Evolutionary conservation across 2,888 invertebrate species (phyloP), one percentile per base, ranked within the genome.

Genomic region (Drosophila suboccidentalis): DNA sequence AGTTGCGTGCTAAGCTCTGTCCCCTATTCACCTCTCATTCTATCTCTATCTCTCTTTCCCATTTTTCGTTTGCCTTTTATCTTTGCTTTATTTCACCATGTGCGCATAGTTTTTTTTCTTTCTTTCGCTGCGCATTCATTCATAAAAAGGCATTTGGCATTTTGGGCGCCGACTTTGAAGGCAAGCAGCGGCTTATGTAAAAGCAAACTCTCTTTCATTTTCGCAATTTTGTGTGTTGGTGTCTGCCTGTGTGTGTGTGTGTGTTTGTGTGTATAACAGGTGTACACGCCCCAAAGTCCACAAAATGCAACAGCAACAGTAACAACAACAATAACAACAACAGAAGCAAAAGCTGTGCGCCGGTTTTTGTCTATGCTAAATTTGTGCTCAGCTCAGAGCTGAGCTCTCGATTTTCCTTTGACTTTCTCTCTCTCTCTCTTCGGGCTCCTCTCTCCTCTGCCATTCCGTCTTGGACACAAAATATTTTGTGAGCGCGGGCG

Each of bases 131-230:
- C 77, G 87, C 70, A 75, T 83, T 89, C 83, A 83, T 83, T 83
- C 83, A 83, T 89, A 89, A 83, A 89, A 89, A 26, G 62, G 46
- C 63, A 65, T 80, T 82, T 65, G 85, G 64, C 51, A 44, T 63
- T 75, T 77, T 71, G 39, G 60, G 70, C 47, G 38, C 46, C 22
- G 55, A 61, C 55, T 66, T 61, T 54, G 60, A 58, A 44, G 64
- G 63, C 57, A 49, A 43, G 46, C 59, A 41, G 49, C 80, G 66
- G 89, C 86, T 86, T 82, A 73, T 71, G 57, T 86, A 83, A 83
- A 80, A 59, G 54, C 53, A 71, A 83, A 75, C 89, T 82, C 89
- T 89, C 78, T 89, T 87, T 83, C 78, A 70, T 66, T 85, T 85
- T 76, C 43, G 59, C 70, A 78, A 68, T 78, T 64, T 70, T 63